Percentiles rank a stretch among this genome's conserved stretches.
Evolutionary conservation across 2,113 vertebrate genomes (phyloP).

Genomic region (Psophia crepitans): DNA sequence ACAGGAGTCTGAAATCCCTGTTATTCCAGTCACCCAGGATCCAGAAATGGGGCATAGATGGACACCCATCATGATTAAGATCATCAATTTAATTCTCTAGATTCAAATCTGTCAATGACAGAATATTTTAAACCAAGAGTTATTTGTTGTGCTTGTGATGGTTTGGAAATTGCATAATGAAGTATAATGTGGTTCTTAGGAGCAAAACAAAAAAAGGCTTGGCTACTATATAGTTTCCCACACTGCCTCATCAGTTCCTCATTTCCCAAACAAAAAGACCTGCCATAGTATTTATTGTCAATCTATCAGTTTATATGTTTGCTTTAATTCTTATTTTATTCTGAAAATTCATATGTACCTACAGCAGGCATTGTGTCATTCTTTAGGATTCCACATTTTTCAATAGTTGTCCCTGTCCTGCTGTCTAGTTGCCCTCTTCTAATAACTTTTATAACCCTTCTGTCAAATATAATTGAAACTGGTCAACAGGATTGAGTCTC

Average conservation of each 20-base stretch:
- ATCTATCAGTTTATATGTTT: background rate
- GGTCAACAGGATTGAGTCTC: background rate
- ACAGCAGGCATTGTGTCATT: background rate
- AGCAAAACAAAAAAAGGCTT: background rate
- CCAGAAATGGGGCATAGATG: background rate
- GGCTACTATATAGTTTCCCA: background rate
- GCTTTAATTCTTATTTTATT: background rate
- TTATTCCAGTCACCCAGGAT: background rate
- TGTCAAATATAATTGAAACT: slow-evolving; percentile 15
- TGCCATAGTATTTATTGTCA: background rate
- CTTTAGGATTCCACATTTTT: background rate
- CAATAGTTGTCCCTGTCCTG: background rate
- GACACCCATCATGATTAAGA: background rate
- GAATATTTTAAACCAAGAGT: background rate
- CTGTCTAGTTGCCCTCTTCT: background rate
- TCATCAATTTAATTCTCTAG: background rate
- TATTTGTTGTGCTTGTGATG: background rate
- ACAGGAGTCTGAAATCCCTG: background rate
- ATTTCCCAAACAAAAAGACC: background rate
- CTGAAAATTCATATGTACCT: background rate
- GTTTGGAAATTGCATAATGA: background rate
- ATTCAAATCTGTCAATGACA: background rate
- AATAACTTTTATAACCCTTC: background rate
- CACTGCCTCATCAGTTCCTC: background rate
- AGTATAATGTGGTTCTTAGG: background rate